These are phyloP conservation scores for Phenganax stokvisi DNA, from an alignment of 92 coral and sea anemone genomes.

Conservation along the genomic window DNA sequence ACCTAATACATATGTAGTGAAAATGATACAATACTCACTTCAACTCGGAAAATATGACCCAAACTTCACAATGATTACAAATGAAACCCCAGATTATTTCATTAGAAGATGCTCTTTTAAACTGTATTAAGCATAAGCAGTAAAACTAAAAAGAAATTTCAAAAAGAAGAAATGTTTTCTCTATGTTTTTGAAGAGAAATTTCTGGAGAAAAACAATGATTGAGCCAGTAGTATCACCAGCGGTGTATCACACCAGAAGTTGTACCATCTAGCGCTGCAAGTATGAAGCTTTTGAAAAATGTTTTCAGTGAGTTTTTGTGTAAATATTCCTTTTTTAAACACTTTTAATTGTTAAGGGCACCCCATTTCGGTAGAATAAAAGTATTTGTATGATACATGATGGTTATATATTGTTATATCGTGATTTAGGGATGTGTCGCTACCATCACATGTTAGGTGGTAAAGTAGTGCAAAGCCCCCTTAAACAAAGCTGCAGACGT, in stretches of 20 bases:
- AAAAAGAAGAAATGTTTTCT: not conserved
- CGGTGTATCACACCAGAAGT: not conserved
- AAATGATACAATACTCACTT: not conserved
- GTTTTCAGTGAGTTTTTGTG: constrained; percentile 8
- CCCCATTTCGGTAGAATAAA: not conserved
- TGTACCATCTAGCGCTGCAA: constrained; percentile 29
- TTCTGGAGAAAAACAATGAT: not conserved
- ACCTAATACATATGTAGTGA: too few species aligned
- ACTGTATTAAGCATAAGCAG: not conserved
- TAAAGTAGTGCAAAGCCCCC: not conserved
- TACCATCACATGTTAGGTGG: not conserved
- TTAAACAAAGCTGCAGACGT: not conserved
- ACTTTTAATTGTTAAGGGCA: not conserved
- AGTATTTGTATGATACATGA: not conserved
- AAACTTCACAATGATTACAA: not conserved
- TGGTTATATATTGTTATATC: not conserved
- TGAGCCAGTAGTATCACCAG: constrained; percentile 1
- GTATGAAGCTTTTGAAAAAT: constrained; percentile 17
- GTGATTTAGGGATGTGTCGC: constrained; percentile 2
- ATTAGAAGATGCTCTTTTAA: not conserved
- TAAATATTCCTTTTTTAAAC: not conserved
- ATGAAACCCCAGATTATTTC: not conserved
- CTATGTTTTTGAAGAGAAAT: not conserved
- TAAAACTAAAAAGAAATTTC: not conserved
- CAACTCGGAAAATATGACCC: not conserved